Conservation (phyloP, 2,797 vertebrate species). For the Eremophila alpestris region DNA sequence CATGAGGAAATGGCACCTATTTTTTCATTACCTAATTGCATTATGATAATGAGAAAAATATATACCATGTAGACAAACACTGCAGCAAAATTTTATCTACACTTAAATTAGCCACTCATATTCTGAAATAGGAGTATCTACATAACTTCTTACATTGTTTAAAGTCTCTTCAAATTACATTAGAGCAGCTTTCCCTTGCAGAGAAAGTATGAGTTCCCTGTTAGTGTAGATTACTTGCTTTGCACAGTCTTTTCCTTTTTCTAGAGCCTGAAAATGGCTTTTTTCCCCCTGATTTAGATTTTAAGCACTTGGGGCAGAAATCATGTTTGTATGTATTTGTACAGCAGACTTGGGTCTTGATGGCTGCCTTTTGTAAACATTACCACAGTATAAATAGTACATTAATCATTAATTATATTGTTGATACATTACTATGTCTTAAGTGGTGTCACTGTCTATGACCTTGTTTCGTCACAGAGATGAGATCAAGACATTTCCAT, state of each 20-base stretch:
- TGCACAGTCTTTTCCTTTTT: background rate
- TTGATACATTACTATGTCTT: background rate
- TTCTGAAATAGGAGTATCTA: background rate
- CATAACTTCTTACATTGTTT: background rate
- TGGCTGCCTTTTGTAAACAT: conserved; percentile 7
- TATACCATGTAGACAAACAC: background rate
- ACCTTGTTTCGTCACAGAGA: background rate
- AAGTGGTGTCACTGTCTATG: background rate
- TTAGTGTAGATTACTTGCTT: background rate
- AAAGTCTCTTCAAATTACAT: background rate
- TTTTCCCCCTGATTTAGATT: background rate
- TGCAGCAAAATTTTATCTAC: background rate
- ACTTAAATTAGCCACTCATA: background rate
- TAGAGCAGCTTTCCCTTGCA: background rate
- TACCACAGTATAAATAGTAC: conserved; percentile 14
- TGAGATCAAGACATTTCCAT: background rate
- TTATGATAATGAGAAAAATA: background rate
- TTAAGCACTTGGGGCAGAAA: background rate
- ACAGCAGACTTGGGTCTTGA: background rate
- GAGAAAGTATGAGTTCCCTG: background rate
- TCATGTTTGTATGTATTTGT: background rate
- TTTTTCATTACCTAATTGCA: background rate
- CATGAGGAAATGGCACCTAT: background rate
- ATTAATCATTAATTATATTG: conserved; percentile 40
- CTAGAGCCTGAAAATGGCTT: background rate